Base-by-base conservation (phyloP, 2,113 vertebrate species). In the Ardeotis arabs region DNA sequence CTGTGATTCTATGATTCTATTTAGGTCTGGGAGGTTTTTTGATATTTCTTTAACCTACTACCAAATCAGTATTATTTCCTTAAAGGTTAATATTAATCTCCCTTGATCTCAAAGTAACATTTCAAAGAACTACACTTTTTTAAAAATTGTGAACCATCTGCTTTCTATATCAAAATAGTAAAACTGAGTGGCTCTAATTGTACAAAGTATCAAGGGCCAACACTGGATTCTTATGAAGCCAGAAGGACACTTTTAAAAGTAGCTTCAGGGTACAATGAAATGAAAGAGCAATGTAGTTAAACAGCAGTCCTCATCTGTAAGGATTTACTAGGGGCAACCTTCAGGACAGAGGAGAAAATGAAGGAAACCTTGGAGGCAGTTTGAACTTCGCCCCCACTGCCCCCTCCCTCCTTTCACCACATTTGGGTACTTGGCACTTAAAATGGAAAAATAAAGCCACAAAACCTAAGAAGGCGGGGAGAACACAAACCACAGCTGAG, bases 131-230 rank as follows among this genome's bases (percentile, higher is more conserved):
- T 73, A 55, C 24, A 19, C 52, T 18, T 50, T 37, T 4, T 2
- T 2, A 47, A 50, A 87, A 94, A 79, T 45, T 63, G 47, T 92
- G 81, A 95, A 78, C 64, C 64, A 80, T 93, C 91, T 92, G 83
- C 83, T 97, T 96, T 96, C 74, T 92, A 44, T 59, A 93, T 59
- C 44, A 90, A 96, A 97, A 91, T 22, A 95, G 37, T 84, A 79
- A 97, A 96, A 97, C 91, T 91, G 97, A 95, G 93, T 80, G 80
- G 37, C 75, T 93, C 85, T 98, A 97, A 98, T 93, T 94, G 68
- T 56, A 53, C 37, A 23, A 89, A 96, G 69, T 89, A 90, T 72
- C 87, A 97, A 95, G 78, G 69, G 53, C 75, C 90, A 96, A 90
- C 10, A 39, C 4, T 84, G 76, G 50, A 96, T 96, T 79, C 90